These are phyloP conservation scores for Porites cylindrica DNA, from an alignment of 92 coral and sea anemone genomes.

Conservation along the genomic window DNA sequence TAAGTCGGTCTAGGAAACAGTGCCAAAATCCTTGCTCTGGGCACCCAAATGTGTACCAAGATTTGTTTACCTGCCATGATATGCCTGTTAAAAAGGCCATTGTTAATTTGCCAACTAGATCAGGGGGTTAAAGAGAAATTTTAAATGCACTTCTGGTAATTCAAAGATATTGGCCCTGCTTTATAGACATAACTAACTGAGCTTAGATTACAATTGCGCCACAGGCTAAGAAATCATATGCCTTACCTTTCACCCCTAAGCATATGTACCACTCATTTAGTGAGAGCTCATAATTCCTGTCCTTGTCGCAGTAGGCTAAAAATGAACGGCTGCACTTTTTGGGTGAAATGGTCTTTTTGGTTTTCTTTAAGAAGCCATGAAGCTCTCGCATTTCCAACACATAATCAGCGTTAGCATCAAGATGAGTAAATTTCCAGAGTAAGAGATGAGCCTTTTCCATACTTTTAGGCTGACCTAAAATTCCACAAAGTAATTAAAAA, in stretches of 20 bases:
- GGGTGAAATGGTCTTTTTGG: slow-evolving; percentile 83
- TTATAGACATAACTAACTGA: too few species aligned
- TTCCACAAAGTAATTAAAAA: background rate
- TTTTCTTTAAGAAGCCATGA: slow-evolving; percentile 71
- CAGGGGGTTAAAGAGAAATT: too few species aligned
- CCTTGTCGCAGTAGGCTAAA: slow-evolving; percentile 85
- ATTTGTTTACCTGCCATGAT: too few species aligned
- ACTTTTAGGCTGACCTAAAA: slow-evolving; percentile 54
- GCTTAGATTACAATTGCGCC: background rate
- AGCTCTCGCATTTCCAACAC: slow-evolving; percentile 77
- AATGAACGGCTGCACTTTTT: slow-evolving; percentile 96
- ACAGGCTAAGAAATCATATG: background rate
- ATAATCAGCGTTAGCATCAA: slow-evolving; percentile 83
- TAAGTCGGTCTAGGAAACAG: too few species aligned
- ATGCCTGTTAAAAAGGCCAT: too few species aligned
- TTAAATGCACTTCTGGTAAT: too few species aligned
- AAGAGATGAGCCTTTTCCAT: slow-evolving; percentile 77
- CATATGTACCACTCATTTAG: slow-evolving; percentile 92
- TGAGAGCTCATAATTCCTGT: slow-evolving; percentile 74
- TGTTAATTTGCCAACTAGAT: too few species aligned
- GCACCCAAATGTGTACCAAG: too few species aligned
- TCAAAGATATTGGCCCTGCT: too few species aligned
- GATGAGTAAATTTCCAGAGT: slow-evolving; percentile 88
- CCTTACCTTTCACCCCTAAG: slow-evolving; percentile 87
- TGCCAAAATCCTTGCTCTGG: too few species aligned